Percentiles rank a stretch among this genome's conserved stretches.
Conservation (phyloP, 2,888 invertebrate genomes). For the Nomada flava region DNA sequence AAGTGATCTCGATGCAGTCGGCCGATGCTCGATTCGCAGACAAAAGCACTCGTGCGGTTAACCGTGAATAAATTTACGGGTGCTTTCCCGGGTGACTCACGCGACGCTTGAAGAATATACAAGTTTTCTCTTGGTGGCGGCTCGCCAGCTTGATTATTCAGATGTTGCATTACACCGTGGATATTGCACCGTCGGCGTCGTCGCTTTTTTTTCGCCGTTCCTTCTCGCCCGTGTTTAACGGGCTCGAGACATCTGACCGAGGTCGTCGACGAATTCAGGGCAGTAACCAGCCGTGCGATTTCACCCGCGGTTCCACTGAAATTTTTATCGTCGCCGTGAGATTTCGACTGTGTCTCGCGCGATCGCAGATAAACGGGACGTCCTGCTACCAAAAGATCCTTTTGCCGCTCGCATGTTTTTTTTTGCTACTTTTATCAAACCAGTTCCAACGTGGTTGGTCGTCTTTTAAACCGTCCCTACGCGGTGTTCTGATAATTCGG, state of each 20-base stretch:
- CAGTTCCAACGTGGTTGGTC: constrained; percentile 11
- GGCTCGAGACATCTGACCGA: constrained; percentile 14
- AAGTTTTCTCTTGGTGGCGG: constrained; percentile 56
- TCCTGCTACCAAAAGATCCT: constrained; percentile 9
- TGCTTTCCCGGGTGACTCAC: constrained; percentile 60
- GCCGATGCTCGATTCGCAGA: background rate
- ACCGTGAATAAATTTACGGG: constrained; percentile 50
- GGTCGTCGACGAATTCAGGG: constrained; percentile 38
- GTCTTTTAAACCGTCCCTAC: background rate
- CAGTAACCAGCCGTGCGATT: constrained; percentile 21
- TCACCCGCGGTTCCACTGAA: constrained; percentile 11
- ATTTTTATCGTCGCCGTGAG: constrained; percentile 44
- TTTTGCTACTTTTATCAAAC: constrained; percentile 27
- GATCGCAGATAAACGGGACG: constrained; percentile 42
- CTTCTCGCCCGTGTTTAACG: constrained; percentile 30
- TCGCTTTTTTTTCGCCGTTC: constrained; percentile 37
- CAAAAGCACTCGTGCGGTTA: background rate
- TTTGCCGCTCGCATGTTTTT: background rate
- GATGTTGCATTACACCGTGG: constrained; percentile 46
- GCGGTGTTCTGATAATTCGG: background rate
- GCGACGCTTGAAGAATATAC: constrained; percentile 45
- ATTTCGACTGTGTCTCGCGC: constrained; percentile 36
- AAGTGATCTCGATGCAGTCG: background rate
- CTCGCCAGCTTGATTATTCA: constrained; percentile 60
- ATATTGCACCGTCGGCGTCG: constrained; percentile 39